Percentiles rank a stretch among this genome's conserved stretches.
Evolutionary conservation across 2,113 vertebrate genomes (phyloP).

Genomic region (Vulpes ferrilata): DNA sequence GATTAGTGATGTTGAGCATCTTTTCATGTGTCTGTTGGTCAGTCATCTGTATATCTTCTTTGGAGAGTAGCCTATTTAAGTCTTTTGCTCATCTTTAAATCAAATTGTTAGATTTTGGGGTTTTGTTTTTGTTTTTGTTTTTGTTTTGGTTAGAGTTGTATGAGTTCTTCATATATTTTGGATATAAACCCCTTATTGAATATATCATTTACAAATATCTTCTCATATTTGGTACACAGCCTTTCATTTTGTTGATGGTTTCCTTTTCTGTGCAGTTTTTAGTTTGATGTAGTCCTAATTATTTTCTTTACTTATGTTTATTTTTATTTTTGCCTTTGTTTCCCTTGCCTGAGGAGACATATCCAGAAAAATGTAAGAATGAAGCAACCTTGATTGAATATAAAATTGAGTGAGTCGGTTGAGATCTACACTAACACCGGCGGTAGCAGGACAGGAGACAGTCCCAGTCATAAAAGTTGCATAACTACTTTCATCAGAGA

Average conservation of each 20-base stretch:
- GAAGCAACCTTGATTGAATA: background rate
- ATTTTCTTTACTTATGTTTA: background rate
- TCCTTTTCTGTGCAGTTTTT: background rate
- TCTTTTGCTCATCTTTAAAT: background rate
- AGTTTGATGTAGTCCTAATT: background rate
- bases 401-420: background rate
- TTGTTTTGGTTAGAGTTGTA: background rate
- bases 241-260: background rate
- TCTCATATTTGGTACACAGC: background rate
- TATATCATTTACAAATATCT: background rate
- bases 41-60: background rate
- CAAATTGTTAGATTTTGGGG: background rate
- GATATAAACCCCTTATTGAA: background rate
- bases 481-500: background rate
- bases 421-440: background rate
- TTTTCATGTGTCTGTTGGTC: background rate
- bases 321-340: background rate
- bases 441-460: background rate
- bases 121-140: background rate
- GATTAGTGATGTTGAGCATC: background rate
- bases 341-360: background rate
- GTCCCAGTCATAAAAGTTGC: background rate
- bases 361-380: background rate
- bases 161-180: background rate
- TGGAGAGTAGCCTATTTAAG: background rate